phyloP scores from a whole-genome alignment of 2,888 invertebrate genomes.

The Sabatieria punctata region DNA sequence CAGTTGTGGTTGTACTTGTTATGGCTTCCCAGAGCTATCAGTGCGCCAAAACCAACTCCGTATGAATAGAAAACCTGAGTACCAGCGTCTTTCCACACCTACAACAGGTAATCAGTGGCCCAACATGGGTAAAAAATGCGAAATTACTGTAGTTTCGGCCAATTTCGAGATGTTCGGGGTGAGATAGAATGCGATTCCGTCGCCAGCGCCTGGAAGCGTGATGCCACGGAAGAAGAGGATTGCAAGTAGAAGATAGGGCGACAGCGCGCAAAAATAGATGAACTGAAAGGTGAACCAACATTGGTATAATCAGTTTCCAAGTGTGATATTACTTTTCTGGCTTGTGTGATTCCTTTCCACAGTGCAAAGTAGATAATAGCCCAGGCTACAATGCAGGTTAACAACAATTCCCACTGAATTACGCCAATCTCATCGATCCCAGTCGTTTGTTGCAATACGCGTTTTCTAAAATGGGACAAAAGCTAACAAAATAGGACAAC shows the following conservation, averaged over 20 bases:
- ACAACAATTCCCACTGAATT: constrained; percentile 29
- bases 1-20: too few relatives aligned
- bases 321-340: constrained; percentile 29
- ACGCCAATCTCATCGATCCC: constrained; percentile 25
- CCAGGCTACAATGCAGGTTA: constrained; percentile 20
- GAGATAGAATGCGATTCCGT: constrained; percentile 17
- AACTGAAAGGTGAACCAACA: too few relatives aligned
- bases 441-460: constrained; percentile 25
- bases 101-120: too few relatives aligned
- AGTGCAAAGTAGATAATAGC: constrained; percentile 29
- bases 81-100: too few relatives aligned
- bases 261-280: constrained; percentile 32
- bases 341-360: constrained; percentile 32
- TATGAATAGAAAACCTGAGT: too few relatives aligned
- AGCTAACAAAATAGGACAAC: too few relatives aligned
- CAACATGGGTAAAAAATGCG: too few relatives aligned
- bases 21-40: too few relatives aligned
- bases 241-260: constrained; percentile 27
- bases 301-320: too few relatives aligned
- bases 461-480: constrained; percentile 17
- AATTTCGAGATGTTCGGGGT: constrained; percentile 28
- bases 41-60: too few relatives aligned
- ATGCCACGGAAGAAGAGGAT: constrained; percentile 27
- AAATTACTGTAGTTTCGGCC: constrained; percentile 17
- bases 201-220: constrained; percentile 24